phyloP scores from a whole-genome alignment of 2,113 vertebrate genomes.

The Phalacrocorax pelagicus region DNA sequence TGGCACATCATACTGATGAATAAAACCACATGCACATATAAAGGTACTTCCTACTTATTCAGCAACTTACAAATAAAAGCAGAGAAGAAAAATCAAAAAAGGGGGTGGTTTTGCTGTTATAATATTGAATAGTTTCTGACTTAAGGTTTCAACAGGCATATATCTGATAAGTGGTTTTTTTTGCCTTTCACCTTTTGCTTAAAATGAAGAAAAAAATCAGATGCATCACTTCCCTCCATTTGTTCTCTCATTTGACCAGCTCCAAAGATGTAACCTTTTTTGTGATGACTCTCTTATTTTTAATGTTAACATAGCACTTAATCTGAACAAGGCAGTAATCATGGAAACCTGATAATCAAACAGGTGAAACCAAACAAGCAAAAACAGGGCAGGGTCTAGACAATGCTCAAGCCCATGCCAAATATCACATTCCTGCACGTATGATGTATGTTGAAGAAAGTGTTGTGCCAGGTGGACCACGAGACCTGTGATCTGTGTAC shows the following conservation, averaged over 20 bases:
- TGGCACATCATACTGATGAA: not conserved
- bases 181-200: too few species aligned
- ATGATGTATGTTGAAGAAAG: accelerated
- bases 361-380: not conserved
- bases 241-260: not conserved
- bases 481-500: accelerated
- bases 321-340: not conserved
- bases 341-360: not conserved
- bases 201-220: too few species aligned
- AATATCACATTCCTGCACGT: not conserved
- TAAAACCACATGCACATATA: not conserved
- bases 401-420: not conserved
- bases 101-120: not conserved
- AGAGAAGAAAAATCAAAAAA: accelerated
- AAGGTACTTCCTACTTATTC: not conserved
- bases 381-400: not conserved
- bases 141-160: not conserved
- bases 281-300: not conserved
- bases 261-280: not conserved
- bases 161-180: too few species aligned
- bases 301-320: not conserved
- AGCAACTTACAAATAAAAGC: not conserved
- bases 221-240: not conserved
- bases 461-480: accelerated
- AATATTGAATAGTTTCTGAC: not conserved